Percentiles rank a stretch among this genome's conserved stretches.
These are phyloP conservation scores for Laodelphax striatellus DNA, from an alignment of 1,140 invertebrate species.

Conservation along the genomic window DNA sequence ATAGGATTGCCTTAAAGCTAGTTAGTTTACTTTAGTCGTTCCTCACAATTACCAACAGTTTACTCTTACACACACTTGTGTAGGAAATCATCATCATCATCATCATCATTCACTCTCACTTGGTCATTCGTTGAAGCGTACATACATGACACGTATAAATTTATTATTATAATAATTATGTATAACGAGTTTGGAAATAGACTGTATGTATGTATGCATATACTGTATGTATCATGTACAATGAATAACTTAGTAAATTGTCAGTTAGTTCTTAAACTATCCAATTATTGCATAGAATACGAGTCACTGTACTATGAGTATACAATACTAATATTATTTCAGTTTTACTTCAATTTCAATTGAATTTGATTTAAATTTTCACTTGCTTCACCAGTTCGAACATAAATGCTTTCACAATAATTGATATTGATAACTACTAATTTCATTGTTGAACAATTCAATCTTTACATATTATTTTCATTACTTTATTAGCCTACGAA, in stretches of 20 bases:
- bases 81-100: not conserved
- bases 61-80: not conserved
- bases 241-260: not conserved
- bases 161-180: no score
- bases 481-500: no score
- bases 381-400: not conserved
- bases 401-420: not conserved
- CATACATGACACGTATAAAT: not conserved
- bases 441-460: not conserved
- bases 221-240: not conserved
- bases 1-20: slow-evolving; percentile 15
- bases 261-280: not conserved
- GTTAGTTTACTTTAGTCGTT: slow-evolving; percentile 5
- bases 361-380: not conserved
- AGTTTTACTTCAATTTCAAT: not conserved
- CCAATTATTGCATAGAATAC: slow-evolving; percentile 10
- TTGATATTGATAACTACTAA: not conserved
- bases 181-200: no score
- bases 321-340: not conserved
- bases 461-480: no score
- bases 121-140: not conserved
- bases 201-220: not conserved
- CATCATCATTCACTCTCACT: not conserved
- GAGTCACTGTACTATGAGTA: slow-evolving; percentile 7
- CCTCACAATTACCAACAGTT: slow-evolving; percentile 1